These are phyloP conservation scores for honey bee (Apis mellifera) DNA, from an alignment of 1,140 invertebrate species.

Conservation along the genomic window Amel_HAv3.1 CM009940.2:2207501-2208000, in stretches of 20 bases:
- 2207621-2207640: slow-evolving; percentile 42
- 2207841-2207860: neutral
- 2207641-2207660: slow-evolving; percentile 57
- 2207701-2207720: slow-evolving; percentile 50
- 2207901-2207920: too few species aligned
- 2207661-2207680: slow-evolving; percentile 46
- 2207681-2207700: slow-evolving; percentile 49
- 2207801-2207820: neutral
- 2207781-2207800: neutral
- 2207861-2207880: neutral
- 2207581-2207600: slow-evolving; percentile 57
- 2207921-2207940: neutral
- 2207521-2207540: slow-evolving; percentile 44
- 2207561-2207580: slow-evolving; percentile 59
- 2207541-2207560: slow-evolving; percentile 58
- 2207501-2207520: neutral
- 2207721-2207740: slow-evolving; percentile 59
- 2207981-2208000: slow-evolving; percentile 32
- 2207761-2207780: slow-evolving; percentile 59
- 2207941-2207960: slow-evolving; percentile 35
- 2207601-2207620: neutral
- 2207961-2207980: slow-evolving; percentile 47
- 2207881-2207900: too few species aligned
- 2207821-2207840: neutral
- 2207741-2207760: slow-evolving; percentile 52